Conservation (phyloP, 1,140 invertebrate genomes). For the Leptinotarsa texana region DNA sequence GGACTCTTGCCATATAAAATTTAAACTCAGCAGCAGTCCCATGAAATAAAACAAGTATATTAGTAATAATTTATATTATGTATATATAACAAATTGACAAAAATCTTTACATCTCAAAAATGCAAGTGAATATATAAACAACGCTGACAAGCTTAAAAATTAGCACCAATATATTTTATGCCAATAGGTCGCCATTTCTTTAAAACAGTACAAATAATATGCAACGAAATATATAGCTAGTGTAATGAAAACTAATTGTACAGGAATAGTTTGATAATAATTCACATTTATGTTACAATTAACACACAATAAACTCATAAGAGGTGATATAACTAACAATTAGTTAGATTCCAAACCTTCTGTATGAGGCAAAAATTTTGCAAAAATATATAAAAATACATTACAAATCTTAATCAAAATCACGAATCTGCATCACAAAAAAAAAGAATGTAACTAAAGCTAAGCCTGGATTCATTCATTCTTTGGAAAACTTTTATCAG, state of each 20-base stretch:
- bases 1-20: too few species aligned
- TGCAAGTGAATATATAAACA: conserved; percentile 23
- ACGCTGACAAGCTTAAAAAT: conserved; percentile 32
- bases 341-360: conserved; percentile 6
- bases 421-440: conserved; percentile 33
- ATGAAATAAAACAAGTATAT: too few species aligned
- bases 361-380: conserved; percentile 34
- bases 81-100: conserved; percentile 29
- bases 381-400: conserved; percentile 38
- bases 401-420: conserved; percentile 32
- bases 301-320: not conserved
- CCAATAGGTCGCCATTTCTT: conserved; percentile 11
- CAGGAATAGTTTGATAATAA: conserved; percentile 19
- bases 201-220: conserved; percentile 17
- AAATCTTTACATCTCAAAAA: conserved; percentile 30
- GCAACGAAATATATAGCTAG: conserved; percentile 4
- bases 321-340: not conserved
- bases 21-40: too few species aligned
- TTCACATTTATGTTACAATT: conserved; percentile 27
- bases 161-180: conserved; percentile 33
- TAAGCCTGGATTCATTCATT: conserved; percentile 22
- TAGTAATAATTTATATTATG: conserved; percentile 10
- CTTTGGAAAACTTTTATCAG: conserved; percentile 29
- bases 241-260: conserved; percentile 2
- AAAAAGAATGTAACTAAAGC: conserved; percentile 23